Evolutionary conservation across 2,113 vertebrate genomes (phyloP), one percentile per base, ranked within the genome.

Genomic region (Chloropsis hardwickii): DNA sequence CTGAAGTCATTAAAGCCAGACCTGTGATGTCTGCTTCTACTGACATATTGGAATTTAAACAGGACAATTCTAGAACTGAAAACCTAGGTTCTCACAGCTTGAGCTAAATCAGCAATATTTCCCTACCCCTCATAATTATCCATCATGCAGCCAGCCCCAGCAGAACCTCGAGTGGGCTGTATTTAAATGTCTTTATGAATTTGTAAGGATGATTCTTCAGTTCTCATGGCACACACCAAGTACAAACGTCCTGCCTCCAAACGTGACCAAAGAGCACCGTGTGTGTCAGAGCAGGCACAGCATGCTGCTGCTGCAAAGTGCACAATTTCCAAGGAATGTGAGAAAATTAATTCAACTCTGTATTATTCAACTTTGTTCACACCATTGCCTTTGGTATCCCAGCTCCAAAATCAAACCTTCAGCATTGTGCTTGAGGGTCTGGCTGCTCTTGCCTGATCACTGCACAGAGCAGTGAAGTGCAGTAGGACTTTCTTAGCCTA

Each of bases 51-150:
- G 27, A 80, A 93, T 82, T 88, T 66, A 80, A 80, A 72, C 71
- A 62, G 45, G 10, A 91, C 82, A 90, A 58, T 71, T 89, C 33
- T 14, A 71, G 51, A 84, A 74, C 60, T 81, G 79, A 86, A 90
- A 91, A 35, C 33, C 33, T 28, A 35, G 27, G 12, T 62, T 74
- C 76, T 88, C 86, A n/a, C 86, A 81, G 76, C 64, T 56, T 78
- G 76, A 94, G 33, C 22, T 78, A 83, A 86, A 90, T 58, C 96
- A 92, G 83, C 69, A 83, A 47, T 62, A 78, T 69, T 62, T 80
- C 42, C 54, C 50, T 61, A 8, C 16, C 54, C n/a, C 28, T 94
- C 42, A 56, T 82, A 92, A 92, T 84, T 60, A 84, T 29, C 86
- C 80, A 87, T 77, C 85, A 60, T 29, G 29, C 54, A 88, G 71